Evolutionary conservation across 2,113 vertebrate species (phyloP).

Genomic region (Illadopsis cleaveri): DNA sequence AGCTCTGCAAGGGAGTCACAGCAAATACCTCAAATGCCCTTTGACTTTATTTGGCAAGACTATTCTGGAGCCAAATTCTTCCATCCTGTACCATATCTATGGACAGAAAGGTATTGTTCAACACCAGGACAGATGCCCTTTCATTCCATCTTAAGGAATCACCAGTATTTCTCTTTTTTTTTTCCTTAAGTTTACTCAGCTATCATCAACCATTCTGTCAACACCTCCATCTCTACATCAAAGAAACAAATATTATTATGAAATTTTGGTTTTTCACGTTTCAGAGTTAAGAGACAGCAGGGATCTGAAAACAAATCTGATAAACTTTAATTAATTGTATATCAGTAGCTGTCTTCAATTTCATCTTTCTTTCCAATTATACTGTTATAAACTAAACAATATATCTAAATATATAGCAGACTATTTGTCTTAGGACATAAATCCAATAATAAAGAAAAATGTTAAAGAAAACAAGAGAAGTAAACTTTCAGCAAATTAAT

Average conservation of each 20-base stretch:
- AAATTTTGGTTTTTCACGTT: neutral
- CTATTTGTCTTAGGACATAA: constrained; percentile 3
- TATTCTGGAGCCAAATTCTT: neutral
- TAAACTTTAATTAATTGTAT: neutral
- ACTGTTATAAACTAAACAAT: neutral
- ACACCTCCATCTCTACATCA: neutral
- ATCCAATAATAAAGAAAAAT: constrained; percentile 43
- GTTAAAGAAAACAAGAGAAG: constrained; percentile 34
- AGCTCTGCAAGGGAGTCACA: neutral
- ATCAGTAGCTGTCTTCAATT: neutral
- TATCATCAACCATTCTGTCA: neutral
- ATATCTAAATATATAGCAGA: constrained; percentile 17
- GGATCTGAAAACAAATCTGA: neutral
- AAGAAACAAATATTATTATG: neutral
- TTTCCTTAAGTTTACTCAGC: neutral
- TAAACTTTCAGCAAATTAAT: constrained; percentile 44
- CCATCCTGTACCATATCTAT: neutral
- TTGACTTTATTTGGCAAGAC: neutral
- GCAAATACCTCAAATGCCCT: neutral
- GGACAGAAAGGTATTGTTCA: neutral
- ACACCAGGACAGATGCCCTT: neutral
- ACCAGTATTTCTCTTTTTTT: neutral
- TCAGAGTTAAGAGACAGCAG: neutral
- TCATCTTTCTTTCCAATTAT: neutral
- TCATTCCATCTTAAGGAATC: neutral